These are phyloP conservation scores for Catostylus mosaicus DNA, from an alignment of 30 jellyfish, hydroid and myxozoan species.

Conservation along the genomic window DNA sequence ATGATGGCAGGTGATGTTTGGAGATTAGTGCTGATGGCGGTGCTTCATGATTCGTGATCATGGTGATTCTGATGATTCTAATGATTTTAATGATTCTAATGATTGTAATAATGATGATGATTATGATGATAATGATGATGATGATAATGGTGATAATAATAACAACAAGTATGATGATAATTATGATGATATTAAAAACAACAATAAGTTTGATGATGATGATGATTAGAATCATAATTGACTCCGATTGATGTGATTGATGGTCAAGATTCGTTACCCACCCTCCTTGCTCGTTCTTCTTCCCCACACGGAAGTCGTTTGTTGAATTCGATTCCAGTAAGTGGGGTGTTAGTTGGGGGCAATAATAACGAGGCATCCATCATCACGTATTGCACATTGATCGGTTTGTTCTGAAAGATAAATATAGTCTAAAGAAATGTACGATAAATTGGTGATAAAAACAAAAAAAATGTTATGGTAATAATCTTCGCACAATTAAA, in stretches of 20 bases:
- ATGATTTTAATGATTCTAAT: background rate
- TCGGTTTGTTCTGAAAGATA: slow-evolving; percentile 79
- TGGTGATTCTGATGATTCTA: background rate
- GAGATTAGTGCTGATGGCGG: too few relatives aligned
- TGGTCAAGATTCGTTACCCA: slow-evolving; percentile 13
- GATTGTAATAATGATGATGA: background rate
- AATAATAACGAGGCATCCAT: slow-evolving; percentile 91
- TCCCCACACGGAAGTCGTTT: slow-evolving; percentile 96
- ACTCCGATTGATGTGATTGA: background rate
- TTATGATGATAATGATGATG: background rate
- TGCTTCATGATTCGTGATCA: too few relatives aligned
- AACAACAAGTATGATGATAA: too few relatives aligned
- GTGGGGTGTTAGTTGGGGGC: slow-evolving; percentile 93
- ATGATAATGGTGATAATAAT: background rate
- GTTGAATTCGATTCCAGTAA: slow-evolving; percentile 91
- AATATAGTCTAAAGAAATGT: background rate
- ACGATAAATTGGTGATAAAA: background rate
- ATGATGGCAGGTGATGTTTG: too few relatives aligned
- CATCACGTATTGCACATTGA: slow-evolving; percentile 87
- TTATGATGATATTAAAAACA: background rate
- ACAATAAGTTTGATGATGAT: background rate
- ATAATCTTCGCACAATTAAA: too few relatives aligned
- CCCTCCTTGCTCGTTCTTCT: slow-evolving; percentile 93
- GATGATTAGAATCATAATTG: background rate
- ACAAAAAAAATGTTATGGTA: background rate